A percentile compares a stretch with the other conserved stretches of the same genome.
phyloP scores from a whole-genome alignment of 2,888 invertebrate genomes.

The Chrysodeixis includens region DNA sequence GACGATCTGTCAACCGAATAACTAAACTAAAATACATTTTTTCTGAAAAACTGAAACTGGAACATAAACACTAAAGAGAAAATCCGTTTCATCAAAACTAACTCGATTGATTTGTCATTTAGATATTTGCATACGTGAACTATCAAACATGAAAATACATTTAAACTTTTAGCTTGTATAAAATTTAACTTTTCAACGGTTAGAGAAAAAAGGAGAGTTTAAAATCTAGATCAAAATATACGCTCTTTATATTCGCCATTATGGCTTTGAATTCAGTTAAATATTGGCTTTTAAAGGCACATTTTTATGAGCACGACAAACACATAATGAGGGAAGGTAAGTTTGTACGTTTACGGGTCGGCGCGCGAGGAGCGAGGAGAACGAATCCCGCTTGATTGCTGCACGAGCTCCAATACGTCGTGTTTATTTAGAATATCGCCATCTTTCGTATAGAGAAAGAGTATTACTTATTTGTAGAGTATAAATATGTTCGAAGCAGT shows the following conservation, averaged over 20 bases:
- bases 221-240: slow-evolving; percentile 28
- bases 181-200: too few relatives aligned
- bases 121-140: too few relatives aligned
- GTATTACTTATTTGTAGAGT: neutral
- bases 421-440: slow-evolving; percentile 35
- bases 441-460: neutral
- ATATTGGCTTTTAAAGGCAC: slow-evolving; percentile 59
- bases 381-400: slow-evolving; percentile 56
- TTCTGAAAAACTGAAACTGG: too few relatives aligned
- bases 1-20: too few relatives aligned
- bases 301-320: slow-evolving; percentile 83
- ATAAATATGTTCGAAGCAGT: neutral
- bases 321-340: slow-evolving; percentile 83
- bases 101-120: too few relatives aligned
- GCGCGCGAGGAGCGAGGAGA: slow-evolving; percentile 39
- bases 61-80: too few relatives aligned
- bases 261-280: slow-evolving; percentile 50
- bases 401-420: slow-evolving; percentile 34
- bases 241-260: slow-evolving; percentile 39
- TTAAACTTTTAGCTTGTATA: too few relatives aligned
- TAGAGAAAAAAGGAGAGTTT: too few relatives aligned
- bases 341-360: slow-evolving; percentile 79
- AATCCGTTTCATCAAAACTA: too few relatives aligned
- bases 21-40: too few relatives aligned
- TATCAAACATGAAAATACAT: too few relatives aligned